Base-by-base conservation (phyloP, 2,113 vertebrate genomes). In the Dicrurus megarhynchus region DNA sequence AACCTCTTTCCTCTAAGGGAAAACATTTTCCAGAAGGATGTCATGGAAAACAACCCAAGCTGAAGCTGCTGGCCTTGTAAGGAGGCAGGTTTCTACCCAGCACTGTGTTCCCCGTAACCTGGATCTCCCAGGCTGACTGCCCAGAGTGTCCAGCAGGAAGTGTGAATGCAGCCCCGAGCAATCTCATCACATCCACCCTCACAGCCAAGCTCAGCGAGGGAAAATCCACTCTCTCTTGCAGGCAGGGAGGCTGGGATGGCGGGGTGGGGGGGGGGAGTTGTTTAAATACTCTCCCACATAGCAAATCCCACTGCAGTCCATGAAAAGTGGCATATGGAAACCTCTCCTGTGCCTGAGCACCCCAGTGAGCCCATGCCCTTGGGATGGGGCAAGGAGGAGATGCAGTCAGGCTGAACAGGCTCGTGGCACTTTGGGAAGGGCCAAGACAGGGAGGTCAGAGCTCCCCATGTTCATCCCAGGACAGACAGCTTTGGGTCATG, bases 401-500 rank as follows among this genome's bases (percentile, higher is more conserved):
- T 10, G 12, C 3, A 1, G 22, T 6, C 4, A 0, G 41, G 30
- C 61, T 50, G 21, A 75, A 33, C 21, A 53, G 28, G 14, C 17
- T 84, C 27, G 2, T 5, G 0, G 4, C 7, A 9, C 17, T 18
- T 52, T 6, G 12, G 8, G 33, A 84, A 70, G 26, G 70, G 64
- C 59, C 32, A 28, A 7, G 49, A 19, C 0, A 0, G 41, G 28
- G 44, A 64, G 11, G 11, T 41, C 41, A 28, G 84, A 41, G 53
- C 22, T 80, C 37, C 16, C 16, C 0, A 0, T 1, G 10, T 30
- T 37, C 46, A 27, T 14, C 16, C 26, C 74, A 71, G 23, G 35
- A 59, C 4, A 7, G 22, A 19, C 8, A 56, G 39, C 53, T 46
- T 2, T 13, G 15, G 52, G 16, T 21, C 49, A 35, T 1, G 0